phyloP scores from a whole-genome alignment of 2,113 vertebrate species.

The Taxidea taxus region DNA sequence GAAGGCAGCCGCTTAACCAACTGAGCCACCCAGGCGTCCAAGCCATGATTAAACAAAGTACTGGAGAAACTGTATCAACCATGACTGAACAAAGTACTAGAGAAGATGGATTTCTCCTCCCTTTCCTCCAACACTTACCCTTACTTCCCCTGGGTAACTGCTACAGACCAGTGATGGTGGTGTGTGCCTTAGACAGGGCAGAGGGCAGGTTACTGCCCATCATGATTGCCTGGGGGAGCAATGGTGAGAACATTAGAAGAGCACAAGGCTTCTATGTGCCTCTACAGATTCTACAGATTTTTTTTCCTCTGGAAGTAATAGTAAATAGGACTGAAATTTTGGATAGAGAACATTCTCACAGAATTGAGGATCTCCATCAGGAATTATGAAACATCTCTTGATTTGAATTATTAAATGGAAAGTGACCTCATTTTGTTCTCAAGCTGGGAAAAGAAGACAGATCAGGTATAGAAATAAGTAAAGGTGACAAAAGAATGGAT shows the following conservation, averaged over 20 bases:
- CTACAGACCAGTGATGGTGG: not conserved
- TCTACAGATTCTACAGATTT: not conserved
- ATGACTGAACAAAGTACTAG: not conserved
- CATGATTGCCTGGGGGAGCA: not conserved
- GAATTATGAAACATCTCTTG: not conserved
- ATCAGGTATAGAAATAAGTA: not conserved
- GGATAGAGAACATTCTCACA: not conserved
- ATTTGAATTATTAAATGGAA: conserved; percentile 5
- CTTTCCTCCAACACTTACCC: not conserved
- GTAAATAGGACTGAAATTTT: not conserved
- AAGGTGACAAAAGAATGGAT: not conserved
- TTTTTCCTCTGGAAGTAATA: not conserved
- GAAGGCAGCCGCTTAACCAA: too few relatives aligned
- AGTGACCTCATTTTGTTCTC: not conserved
- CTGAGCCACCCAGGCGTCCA: too few relatives aligned
- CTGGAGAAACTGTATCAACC: not conserved
- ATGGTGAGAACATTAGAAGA: not conserved
- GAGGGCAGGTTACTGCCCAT: too few relatives aligned
- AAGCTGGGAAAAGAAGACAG: not conserved
- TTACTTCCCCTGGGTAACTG: not conserved
- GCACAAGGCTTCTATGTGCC: too few relatives aligned
- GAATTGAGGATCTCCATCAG: not conserved
- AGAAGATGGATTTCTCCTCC: not conserved
- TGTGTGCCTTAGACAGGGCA: not conserved
- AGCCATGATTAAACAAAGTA: not conserved